Base-by-base conservation (phyloP, 1,140 invertebrate species). In the Nixonia krombeini region DNA sequence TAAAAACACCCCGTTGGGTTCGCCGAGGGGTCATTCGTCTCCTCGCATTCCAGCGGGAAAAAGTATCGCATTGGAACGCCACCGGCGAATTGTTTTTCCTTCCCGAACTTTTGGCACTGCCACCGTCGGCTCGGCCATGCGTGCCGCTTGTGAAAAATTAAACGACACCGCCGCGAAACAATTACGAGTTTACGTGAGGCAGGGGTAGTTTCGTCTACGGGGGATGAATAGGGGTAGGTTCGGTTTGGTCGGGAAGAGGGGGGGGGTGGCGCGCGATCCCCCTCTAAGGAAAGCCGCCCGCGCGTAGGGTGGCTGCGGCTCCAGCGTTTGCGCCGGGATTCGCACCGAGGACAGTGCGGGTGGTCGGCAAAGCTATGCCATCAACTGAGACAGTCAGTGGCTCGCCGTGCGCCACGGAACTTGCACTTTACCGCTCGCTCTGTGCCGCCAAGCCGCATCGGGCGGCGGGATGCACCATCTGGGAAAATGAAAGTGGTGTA, bases 251-350 rank as follows among this genome's bases (percentile, higher is more conserved):
- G 2, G 9, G 12, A n/a, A 62, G 61, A 61, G 50, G 42, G 56
- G 64, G 58, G 33, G 18, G 49, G 38, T 45, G 51, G 46, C 38
- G 63, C 28, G 41, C 16, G 56, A 46, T 15, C 35, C 56, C 2
- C 40, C 46, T 16, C 38, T 57, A 47, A 50, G 57, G 57, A 37
- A 56, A n/a, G 49, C 35, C 47, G 17, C 17, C 2, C 57, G 29
- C 42, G 35, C n/a, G n/a, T n/a, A 46, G 65, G 65, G 65, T 62
- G 65, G 52, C n/a, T n/a, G n/a, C 44, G 57, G 53, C 65, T 68
- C 47, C 58, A 58, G 65, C 58, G 66, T 69, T 69, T 69, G 66
- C 65, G 65, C 65, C 53, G 65, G 65, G 59, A 57, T 70, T 64
- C 66, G 66, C 53, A 33, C 44, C 18, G 66, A 63, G 66, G 55